A percentile compares a stretch with the other conserved stretches of the same genome.
Evolutionary conservation across 2,888 invertebrate species (phyloP).

Genomic region (Lacanobia wlatinum): DNA sequence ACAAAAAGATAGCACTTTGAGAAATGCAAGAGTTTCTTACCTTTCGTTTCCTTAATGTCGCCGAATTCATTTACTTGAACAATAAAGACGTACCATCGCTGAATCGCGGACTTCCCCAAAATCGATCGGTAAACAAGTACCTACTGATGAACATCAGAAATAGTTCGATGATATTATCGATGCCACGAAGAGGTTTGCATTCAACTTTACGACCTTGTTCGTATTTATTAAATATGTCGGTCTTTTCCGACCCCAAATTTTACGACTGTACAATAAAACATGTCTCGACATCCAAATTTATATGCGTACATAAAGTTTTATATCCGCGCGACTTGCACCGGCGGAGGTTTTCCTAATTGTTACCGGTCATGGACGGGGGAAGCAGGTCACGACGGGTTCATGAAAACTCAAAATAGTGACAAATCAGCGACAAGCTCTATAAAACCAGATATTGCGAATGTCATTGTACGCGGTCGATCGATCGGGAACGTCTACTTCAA

Average conservation of each 20-base stretch:
- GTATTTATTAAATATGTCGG: slow-evolving; percentile 91
- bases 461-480: slow-evolving; percentile 67
- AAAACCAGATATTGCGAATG: slow-evolving; percentile 71
- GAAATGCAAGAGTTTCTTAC: slow-evolving; percentile 44
- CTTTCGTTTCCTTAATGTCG: slow-evolving; percentile 35
- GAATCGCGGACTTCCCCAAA: slow-evolving; percentile 24
- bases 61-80: slow-evolving; percentile 32
- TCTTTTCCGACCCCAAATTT: slow-evolving; percentile 90
- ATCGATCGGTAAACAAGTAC: slow-evolving; percentile 67
- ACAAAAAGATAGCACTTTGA: slow-evolving; percentile 55
- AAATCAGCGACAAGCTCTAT: slow-evolving; percentile 71
- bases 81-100: slow-evolving; percentile 26
- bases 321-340: slow-evolving; percentile 88
- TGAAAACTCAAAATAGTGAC: slow-evolving; percentile 76
- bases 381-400: slow-evolving; percentile 74
- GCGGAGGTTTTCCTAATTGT: slow-evolving; percentile 88
- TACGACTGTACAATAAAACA: slow-evolving; percentile 90
- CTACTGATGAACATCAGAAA: slow-evolving; percentile 75
- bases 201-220: slow-evolving; percentile 89
- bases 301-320: slow-evolving; percentile 91
- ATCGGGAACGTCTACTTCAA: slow-evolving; percentile 50
- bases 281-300: slow-evolving; percentile 91
- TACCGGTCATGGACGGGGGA: slow-evolving; percentile 85
- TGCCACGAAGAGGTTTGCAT: slow-evolving; percentile 87
- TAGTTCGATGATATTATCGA: slow-evolving; percentile 86